Evolutionary conservation across 1,140 invertebrate genomes (phyloP), one percentile per base, ranked within the genome.

Genomic region (Pollicipes pollicipes): DNA sequence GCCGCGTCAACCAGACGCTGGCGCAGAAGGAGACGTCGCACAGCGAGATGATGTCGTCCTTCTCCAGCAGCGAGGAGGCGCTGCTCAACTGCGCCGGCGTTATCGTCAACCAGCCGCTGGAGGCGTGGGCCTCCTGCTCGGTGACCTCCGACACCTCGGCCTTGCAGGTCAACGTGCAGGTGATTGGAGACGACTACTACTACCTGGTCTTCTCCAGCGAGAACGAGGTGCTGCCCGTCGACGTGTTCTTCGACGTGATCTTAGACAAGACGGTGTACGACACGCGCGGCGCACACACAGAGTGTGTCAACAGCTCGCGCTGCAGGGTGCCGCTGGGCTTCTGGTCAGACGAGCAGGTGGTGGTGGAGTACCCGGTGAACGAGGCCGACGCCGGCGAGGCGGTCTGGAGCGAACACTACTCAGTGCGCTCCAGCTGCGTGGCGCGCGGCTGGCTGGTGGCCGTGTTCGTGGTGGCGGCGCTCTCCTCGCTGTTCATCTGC

Each of bases 201-300:
- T 90, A 90, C 79, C 90, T 90, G 77, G 86, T 90, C 0, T 90
- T 89, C 80, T 88, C 87, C 76, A 89, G 88, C 26, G 88, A 90
- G 77, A 90, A 90, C 76, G 88, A 90, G 77, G 83, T 88, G 0
- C 71, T 74, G 30, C 72, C 70, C 37, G 74, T 74, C 37, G 69
- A 74, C 32, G 64, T 77, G 29, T 74, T 70, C 24, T 84, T 88
- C 10, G 82, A 83, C 64, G 87, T 90, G 76, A 83, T 88, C 35
- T 78, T 90, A 24, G 80, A 87, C 73, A 88, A 88, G 79, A 87
- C 84, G 0, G 81, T 84, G 3, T 89, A 89, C 76, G 83, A 89
- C 75, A 81, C 86, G 0, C 79, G 81, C 84, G 68, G 78, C 0
- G 76, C 83, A 13, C 78, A 81, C 29, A 73, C 73, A 13, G 70